These are phyloP conservation scores for Cotesia typhae DNA, from an alignment of 1,140 invertebrate genomes.

Conservation along the genomic window DNA sequence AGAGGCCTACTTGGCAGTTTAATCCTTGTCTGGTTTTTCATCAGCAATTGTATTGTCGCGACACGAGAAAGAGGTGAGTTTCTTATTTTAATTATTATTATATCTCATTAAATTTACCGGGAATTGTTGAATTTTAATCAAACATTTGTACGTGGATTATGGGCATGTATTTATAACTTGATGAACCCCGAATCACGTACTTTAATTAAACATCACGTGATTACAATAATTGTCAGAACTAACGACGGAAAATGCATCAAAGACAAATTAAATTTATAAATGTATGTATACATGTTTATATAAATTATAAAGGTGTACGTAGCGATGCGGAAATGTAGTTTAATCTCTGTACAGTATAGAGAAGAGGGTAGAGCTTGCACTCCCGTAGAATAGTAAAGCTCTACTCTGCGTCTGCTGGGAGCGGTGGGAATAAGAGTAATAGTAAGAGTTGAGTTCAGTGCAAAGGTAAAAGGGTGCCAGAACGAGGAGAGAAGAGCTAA, in stretches of 20 bases:
- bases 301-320: no score
- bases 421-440: constrained; percentile 4
- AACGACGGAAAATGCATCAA: no score
- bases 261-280: no score
- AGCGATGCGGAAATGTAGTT: no score
- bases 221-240: no score
- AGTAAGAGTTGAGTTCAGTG: no score
- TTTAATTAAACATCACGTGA: constrained; percentile 1
- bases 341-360: no score
- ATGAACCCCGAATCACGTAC: background rate
- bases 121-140: no score
- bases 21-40: constrained; percentile 61
- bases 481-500: constrained; percentile 31
- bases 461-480: constrained; percentile 3
- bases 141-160: background rate
- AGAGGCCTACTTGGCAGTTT: constrained; percentile 60
- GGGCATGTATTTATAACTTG: constrained; percentile 1
- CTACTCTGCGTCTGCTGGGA: no score
- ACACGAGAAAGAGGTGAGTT: constrained; percentile 61
- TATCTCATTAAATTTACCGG: no score
- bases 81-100: constrained; percentile 3
- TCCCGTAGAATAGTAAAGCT: constrained; percentile 10
- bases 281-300: no score
- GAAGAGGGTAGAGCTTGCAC: background rate
- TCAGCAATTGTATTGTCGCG: constrained; percentile 57